A percentile compares a stretch with the other conserved stretches of the same genome.
These are phyloP conservation scores for Diplodus sargus DNA, from an alignment of 2,797 vertebrate genomes.

Conservation along the genomic window DNA sequence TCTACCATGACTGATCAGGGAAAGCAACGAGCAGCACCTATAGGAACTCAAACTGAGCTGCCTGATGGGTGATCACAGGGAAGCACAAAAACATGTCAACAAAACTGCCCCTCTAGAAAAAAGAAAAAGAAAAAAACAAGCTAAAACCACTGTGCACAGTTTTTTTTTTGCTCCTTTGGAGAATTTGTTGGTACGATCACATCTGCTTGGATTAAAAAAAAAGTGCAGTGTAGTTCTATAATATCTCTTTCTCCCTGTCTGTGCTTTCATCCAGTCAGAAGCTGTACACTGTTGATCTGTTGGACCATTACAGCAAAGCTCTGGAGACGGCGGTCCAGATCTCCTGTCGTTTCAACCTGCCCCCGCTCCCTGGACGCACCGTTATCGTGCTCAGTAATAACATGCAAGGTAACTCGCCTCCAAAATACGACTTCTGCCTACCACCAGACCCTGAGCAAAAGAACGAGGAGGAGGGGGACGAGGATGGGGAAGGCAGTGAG, in stretches of 20 bases:
- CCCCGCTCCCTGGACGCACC: conserved; percentile 88
- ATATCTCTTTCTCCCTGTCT: conserved; percentile 8
- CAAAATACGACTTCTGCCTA: conserved; percentile 75
- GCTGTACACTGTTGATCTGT: conserved; percentile 63
- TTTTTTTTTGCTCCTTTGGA: not conserved
- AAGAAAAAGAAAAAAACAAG: no score
- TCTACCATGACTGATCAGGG: not conserved
- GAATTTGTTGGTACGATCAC: not conserved
- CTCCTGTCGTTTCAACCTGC: conserved; percentile 87
- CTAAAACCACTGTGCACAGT: no score
- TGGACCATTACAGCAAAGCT: conserved; percentile 86
- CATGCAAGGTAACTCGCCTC: accelerated
- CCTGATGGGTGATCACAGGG: not conserved
- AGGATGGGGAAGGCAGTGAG: not conserved
- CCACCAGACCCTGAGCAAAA: conserved; percentile 51
- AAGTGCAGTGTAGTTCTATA: not conserved
- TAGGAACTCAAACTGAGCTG: not conserved
- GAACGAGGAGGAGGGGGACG: not conserved
- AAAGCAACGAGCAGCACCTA: not conserved
- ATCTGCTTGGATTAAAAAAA: not conserved
- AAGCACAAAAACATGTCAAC: not conserved
- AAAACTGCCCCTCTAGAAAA: not conserved
- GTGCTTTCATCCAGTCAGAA: conserved; percentile 58
- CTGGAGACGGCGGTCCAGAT: conserved; percentile 88
- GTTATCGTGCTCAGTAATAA: conserved; percentile 64